Base-by-base conservation (phyloP, 2,113 vertebrate genomes). In the Camelus dromedarius region DNA sequence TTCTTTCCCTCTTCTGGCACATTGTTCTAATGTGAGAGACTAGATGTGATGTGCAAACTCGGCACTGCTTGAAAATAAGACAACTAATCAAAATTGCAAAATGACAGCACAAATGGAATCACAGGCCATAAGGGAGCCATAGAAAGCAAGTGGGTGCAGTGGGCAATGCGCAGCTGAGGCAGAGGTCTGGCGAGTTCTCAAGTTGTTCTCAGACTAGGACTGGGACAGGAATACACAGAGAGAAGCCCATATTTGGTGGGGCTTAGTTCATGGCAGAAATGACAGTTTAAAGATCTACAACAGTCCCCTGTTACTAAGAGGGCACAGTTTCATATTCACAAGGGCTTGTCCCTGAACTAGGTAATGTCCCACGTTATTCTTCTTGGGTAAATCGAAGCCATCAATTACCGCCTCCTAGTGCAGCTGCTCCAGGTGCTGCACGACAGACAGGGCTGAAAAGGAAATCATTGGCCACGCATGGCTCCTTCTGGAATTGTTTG, bases 321-420 rank as follows among this genome's bases (percentile, higher is more conserved):
- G 91, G 76, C 92, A 94, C 50, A 48, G 56, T 79, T 94, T 89
- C 77, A 84, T 82, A 80, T 72, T 48, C 66, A 48, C 32, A 91
- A 90, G 73, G 81, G 50, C 69, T 95, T 93, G 86, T 90, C 75
- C 73, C 75, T 50, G n/a, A 67, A 92, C 77, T 42, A 62, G 64
- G 77, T 82, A 91, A 54, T 73, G 50, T 81, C 86, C 81, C 93
- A 42, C 0, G 56, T 56, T 90, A 30, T 86, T 95, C 58, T 93
- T 93, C 88, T 64, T 95, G 0, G 0, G 93, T 92, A 96, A 97
- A 97, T 93, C 91, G 96, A 86, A 97, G 91, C 79, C 69, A 75
- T 97, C 91, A 83, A 73, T 97, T 95, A 92, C 73, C 0, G 3
- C 79, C 42, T 83, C 69, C 50, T 38, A 22, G 13, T 5, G 12